Percentiles rank a stretch among this genome's conserved stretches.
phyloP scores from a whole-genome alignment of 2,888 invertebrate genomes.

The Plagodis dolabraria region DNA sequence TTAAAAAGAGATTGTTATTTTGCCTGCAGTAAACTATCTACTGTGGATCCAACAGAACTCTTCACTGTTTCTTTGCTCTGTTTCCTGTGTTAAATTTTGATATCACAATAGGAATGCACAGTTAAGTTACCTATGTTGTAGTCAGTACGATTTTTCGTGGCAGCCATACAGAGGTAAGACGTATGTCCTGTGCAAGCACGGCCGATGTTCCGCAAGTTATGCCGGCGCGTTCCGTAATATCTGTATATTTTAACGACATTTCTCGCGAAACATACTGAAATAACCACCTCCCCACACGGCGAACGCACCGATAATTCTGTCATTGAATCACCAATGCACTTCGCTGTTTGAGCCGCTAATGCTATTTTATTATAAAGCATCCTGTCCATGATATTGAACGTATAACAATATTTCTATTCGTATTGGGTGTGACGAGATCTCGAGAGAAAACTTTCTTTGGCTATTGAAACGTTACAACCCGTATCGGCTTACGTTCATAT shows the following conservation, averaged over 20 bases:
- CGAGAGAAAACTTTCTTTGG: conserved; percentile 70
- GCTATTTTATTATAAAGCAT: conserved; percentile 62
- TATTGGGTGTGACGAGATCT: conserved; percentile 42
- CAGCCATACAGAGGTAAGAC: conserved; percentile 35
- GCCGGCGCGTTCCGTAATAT: conserved; percentile 60
- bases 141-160: conserved; percentile 2
- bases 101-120: conserved; percentile 24
- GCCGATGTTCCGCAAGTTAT: conserved; percentile 57
- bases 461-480: conserved; percentile 63
- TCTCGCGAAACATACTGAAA: conserved; percentile 79
- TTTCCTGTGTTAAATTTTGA: conserved; percentile 27
- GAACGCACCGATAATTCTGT: conserved; percentile 71
- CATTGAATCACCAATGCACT: conserved; percentile 72
- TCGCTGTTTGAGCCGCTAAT: conserved; percentile 71
- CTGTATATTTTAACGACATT: conserved; percentile 62
- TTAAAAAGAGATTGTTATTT: conserved; percentile 33
- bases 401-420: conserved; percentile 57
- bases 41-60: conserved; percentile 18
- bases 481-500: conserved; percentile 65
- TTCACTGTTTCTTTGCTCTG: conserved; percentile 20
- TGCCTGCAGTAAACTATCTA: conserved; percentile 18
- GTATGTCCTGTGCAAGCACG: conserved; percentile 41
- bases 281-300: conserved; percentile 69
- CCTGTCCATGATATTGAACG: conserved; percentile 28
- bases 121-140: conserved; percentile 1